Percentiles rank a stretch among this genome's conserved stretches.
phyloP scores from a whole-genome alignment of 2,113 vertebrate genomes.

The Montifringilla adamsi region DNA sequence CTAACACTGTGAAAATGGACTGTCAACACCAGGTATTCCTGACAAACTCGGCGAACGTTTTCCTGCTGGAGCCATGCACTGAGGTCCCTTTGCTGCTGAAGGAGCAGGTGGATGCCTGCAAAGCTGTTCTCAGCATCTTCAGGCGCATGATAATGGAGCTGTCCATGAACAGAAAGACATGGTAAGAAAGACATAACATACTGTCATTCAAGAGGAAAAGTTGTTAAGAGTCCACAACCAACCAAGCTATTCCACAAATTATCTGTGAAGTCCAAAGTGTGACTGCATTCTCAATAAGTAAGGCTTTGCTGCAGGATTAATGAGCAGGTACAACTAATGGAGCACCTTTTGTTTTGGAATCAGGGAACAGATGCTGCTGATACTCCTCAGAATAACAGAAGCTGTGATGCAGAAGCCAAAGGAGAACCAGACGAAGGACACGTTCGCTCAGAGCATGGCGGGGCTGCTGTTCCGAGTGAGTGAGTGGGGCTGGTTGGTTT shows the following conservation, averaged over 20 bases:
- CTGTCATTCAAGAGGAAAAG: background rate
- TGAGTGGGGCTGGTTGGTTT: background rate
- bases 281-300: rapidly evolving
- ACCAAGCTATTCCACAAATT: background rate
- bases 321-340: background rate
- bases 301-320: background rate
- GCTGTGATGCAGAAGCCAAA: conserved; percentile 93
- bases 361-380: conserved; percentile 97
- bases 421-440: conserved; percentile 87
- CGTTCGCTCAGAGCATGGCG: conserved; percentile 90
- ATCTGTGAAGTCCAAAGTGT: background rate
- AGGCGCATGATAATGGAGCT: conserved; percentile 98
- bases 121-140: conserved; percentile 91
- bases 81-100: conserved; percentile 91
- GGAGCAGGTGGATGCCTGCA: conserved; percentile 95
- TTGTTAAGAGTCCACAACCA: background rate
- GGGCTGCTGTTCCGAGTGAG: conserved; percentile 92
- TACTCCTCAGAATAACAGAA: conserved; percentile 94
- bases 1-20: background rate
- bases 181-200: conserved; percentile 75
- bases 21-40: conserved; percentile 85
- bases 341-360: conserved; percentile 36
- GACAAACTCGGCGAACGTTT: conserved; percentile 94
- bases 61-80: conserved; percentile 91
- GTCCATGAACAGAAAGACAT: conserved; percentile 90